Evolutionary conservation across 2,113 vertebrate species (phyloP), one percentile per base, ranked within the genome.

Genomic region (Bostrychus sinensis): DNA sequence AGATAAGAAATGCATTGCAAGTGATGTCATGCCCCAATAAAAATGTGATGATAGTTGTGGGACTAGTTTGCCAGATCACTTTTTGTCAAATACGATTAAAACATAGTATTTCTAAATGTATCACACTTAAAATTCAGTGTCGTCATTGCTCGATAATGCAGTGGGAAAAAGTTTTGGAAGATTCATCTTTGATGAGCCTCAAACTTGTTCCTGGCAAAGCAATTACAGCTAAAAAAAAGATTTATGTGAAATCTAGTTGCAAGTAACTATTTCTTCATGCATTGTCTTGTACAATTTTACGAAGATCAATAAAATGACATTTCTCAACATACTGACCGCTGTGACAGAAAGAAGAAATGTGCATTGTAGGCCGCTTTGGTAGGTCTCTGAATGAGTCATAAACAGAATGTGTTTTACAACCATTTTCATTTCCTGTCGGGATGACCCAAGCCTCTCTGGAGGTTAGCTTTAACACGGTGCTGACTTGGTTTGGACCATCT

Each of bases 401-500:
- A 71, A 66, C 73, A 71, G 45, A 72, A 62, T 48, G 70, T 34
- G 70, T 23, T 89, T 87, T 74, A 83, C 75, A 82, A 79, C 66
- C 68, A 43, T 82, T 83, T 86, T 84, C 73, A 85, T 86, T 88
- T 87, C 88, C 86, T 87, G 75, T 75, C 72, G 71, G 71, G 66
- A 78, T 73, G 77, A 86, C 76, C 77, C 71, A 73, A 72, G 73
- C 59, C 78, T 72, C 77, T 72, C 73, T 65, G 66, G 69, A 69
- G 75, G 56, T 41, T 54, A 48, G 76, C 64, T 64, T 72, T 86
- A 76, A 82, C 73, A 66, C 5, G 70, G 56, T 66, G 46, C 56
- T 22, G 4, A 42, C 68, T 63, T 7, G 17, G 76, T 37, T 79
- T 84, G 78, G 71, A 84, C 73, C 39, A 50, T 56, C 56, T 62